phyloP scores from a whole-genome alignment of 2,113 vertebrate genomes.

The Ptilorrhoa leucosticta region DNA sequence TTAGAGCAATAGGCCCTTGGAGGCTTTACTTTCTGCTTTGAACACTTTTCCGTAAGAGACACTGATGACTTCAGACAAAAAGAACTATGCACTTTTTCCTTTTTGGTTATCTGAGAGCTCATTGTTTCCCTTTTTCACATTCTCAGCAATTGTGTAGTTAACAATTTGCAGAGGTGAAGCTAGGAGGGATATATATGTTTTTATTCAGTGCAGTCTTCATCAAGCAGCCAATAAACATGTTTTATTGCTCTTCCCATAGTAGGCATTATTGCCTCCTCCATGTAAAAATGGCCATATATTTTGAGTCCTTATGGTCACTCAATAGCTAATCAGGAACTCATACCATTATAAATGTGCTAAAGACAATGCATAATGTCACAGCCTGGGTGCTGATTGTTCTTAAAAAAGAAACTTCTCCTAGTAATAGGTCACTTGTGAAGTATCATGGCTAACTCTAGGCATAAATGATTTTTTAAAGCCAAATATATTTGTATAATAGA shows the following conservation, averaged over 20 bases:
- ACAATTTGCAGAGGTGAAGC: neutral
- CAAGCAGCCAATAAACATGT: slow-evolving; percentile 44
- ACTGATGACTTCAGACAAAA: neutral
- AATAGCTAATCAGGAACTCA: slow-evolving; percentile 40
- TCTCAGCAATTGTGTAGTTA: neutral
- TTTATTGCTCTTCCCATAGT: slow-evolving; percentile 4
- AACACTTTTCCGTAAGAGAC: neutral
- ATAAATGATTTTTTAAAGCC: neutral
- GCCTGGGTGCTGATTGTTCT: neutral
- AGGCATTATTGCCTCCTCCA: slow-evolving; percentile 26
- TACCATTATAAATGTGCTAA: neutral
- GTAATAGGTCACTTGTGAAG: neutral
- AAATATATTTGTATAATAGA: neutral
- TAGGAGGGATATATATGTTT: neutral
- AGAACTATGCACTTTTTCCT: neutral
- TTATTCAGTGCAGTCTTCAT: slow-evolving; percentile 44
- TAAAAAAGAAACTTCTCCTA: neutral
- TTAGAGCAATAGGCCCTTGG: neutral
- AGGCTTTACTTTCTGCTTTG: neutral
- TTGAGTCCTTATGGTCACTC: neutral
- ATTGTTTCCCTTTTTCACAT: slow-evolving; percentile 5
- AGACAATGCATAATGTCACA: slow-evolving; percentile 15
- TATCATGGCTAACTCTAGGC: neutral
- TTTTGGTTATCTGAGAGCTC: neutral
- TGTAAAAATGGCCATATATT: slow-evolving; percentile 32